Evolutionary conservation across 2,888 invertebrate genomes (phyloP), one percentile per base, ranked within the genome.

Genomic region (Pandemis heparana): DNA sequence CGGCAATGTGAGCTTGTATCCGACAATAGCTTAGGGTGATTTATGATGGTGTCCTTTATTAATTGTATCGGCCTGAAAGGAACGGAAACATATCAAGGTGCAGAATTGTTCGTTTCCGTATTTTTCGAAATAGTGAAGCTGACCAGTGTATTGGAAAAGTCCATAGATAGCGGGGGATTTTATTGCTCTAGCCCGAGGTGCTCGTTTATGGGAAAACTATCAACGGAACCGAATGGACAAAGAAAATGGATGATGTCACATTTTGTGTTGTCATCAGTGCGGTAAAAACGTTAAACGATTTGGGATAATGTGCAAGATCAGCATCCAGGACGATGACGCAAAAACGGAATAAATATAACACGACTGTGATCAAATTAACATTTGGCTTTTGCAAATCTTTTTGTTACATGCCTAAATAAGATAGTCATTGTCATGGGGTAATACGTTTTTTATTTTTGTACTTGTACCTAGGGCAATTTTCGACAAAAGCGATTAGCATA

Each of bases 201-300:
- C 91, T 90, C 92, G 90, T 93, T 92, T 93, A 92, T 92, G 88
- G 87, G 91, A 89, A 89, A 93, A 93, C 93, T 94, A 93, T 94
- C 92, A 91, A 88, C 86, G 77, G 87, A 79, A 71, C 69, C 72
- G 73, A 82, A 83, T 82, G 79, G 79, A 79, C 83, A 79, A 79
- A 79, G 80, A 83, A 80, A 87, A 92, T 88, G 87, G 91, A 90
- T 92, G 92, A 92, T 88, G 80, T 76, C 80, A 86, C 87, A 84
- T 89, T 91, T 89, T 87, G 85, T 83, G 18, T 46, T 71, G 74
- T 71, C 66, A 66, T 74, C 65, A 61, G 38, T 43, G 60, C 39
- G 64, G 74, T 70, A 70, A 70, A 74, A 74, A 74, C 60, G 69
- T 65, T 74, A 65, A 61, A 39, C 73, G 73, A 65, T 74, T 70